Percentiles rank a stretch among this genome's conserved stretches.
These are phyloP conservation scores for Drosophila monieri DNA, from an alignment of 2,888 invertebrate genomes.

Conservation along the genomic window DNA sequence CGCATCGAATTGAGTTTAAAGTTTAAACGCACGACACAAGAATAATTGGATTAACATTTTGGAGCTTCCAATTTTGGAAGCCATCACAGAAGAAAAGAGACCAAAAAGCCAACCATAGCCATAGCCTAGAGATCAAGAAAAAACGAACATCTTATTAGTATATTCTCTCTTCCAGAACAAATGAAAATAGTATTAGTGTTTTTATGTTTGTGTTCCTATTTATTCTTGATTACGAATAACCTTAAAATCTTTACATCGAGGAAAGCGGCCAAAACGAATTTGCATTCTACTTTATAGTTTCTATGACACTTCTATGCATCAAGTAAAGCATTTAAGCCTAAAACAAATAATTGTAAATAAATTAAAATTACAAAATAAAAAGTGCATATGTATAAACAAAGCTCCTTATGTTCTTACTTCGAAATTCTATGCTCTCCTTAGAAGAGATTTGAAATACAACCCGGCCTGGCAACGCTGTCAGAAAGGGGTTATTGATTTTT, in stretches of 20 bases:
- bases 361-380: slow-evolving; percentile 69
- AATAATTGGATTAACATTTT: slow-evolving; percentile 44
- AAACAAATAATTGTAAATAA: slow-evolving; percentile 76
- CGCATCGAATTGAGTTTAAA: slow-evolving; percentile 53
- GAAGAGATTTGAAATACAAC: slow-evolving; percentile 5
- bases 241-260: slow-evolving; percentile 70
- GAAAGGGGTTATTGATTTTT: slow-evolving; percentile 71
- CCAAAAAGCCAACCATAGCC: slow-evolving; percentile 49
- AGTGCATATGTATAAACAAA: slow-evolving; percentile 64
- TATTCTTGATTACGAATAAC: slow-evolving; percentile 71
- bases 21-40: slow-evolving; percentile 51
- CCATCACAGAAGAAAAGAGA: slow-evolving; percentile 47
- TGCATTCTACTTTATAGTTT: slow-evolving; percentile 70
- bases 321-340: slow-evolving; percentile 69
- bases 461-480: slow-evolving; percentile 58
- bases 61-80: slow-evolving; percentile 9
- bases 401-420: not conserved
- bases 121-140: slow-evolving; percentile 41
- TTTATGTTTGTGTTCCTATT: slow-evolving; percentile 82
- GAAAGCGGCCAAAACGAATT: slow-evolving; percentile 68
- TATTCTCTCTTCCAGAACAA: slow-evolving; percentile 61
- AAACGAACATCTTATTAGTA: slow-evolving; percentile 57
- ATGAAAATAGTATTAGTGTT: slow-evolving; percentile 75
- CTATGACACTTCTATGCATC: slow-evolving; percentile 70
- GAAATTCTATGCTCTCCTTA: not conserved